phyloP scores from a whole-genome alignment of 2,797 vertebrate species.

The Artibeus lituratus region DNA sequence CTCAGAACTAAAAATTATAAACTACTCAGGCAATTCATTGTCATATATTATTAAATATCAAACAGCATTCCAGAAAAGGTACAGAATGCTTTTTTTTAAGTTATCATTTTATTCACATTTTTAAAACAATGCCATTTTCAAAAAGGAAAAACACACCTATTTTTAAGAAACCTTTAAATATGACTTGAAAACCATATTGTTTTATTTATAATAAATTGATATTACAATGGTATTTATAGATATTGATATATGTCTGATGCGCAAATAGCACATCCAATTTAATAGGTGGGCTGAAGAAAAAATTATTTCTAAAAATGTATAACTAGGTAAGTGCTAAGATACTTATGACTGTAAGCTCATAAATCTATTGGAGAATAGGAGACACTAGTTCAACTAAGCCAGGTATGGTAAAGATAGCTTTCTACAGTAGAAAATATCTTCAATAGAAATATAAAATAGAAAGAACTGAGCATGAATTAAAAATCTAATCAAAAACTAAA shows the following conservation, averaged over 20 bases:
- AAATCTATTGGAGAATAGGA: background rate
- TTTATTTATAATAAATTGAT: slow-evolving; percentile 61
- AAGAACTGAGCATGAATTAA: background rate
- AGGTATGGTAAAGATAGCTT: background rate
- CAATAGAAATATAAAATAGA: background rate
- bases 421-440: background rate
- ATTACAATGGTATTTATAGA: background rate
- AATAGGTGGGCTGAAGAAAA: background rate
- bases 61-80: background rate
- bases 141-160: slow-evolving; percentile 54
- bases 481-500: background rate
- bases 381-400: background rate
- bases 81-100: background rate
- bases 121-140: slow-evolving; percentile 52
- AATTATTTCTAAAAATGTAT: background rate
- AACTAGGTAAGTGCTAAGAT: background rate
- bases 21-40: background rate
- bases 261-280: background rate
- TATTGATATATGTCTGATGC: background rate
- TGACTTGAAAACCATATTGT: slow-evolving; percentile 58
- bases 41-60: background rate
- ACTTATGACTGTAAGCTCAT: background rate
- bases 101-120: slow-evolving; percentile 57
- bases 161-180: slow-evolving; percentile 55
- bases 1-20: background rate